Conservation (phyloP, 23 tunicate species). For the Clavelina lepadiformis region DNA sequence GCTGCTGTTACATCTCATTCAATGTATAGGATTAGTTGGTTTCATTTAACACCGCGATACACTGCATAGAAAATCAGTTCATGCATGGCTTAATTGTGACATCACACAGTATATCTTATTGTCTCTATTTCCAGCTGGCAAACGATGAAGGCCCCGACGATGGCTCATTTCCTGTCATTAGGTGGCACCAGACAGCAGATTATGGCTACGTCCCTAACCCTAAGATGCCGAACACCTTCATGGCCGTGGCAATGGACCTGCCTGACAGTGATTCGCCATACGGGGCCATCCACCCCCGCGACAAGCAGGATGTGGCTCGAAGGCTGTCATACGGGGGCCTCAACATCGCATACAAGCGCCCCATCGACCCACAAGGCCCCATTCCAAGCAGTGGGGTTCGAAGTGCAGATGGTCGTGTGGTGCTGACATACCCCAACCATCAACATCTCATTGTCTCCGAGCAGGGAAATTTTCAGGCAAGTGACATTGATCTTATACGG, state of each 20-base stretch:
- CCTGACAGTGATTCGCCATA: constrained; percentile 67
- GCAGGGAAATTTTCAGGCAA: constrained; percentile 60
- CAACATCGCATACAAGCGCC: constrained; percentile 22
- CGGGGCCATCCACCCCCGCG: constrained; percentile 61
- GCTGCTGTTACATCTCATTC: too few species aligned
- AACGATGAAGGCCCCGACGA: constrained; percentile 2
- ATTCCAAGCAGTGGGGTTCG: constrained; percentile 9
- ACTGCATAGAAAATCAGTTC: too few species aligned
- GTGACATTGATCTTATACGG: too few species aligned
- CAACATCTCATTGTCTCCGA: constrained; percentile 47
- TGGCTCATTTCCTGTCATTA: constrained; percentile 17
- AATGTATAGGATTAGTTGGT: too few species aligned
- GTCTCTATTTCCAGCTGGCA: constrained; percentile 17
- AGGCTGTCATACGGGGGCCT: constrained; percentile 49
- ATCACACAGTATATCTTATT: too few species aligned
- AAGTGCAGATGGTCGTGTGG: constrained; percentile 5
- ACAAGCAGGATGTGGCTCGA: constrained; percentile 66
- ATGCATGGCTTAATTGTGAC: too few species aligned
- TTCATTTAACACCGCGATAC: too few species aligned
- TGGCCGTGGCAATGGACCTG: constrained; percentile 85
- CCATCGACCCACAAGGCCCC: constrained; percentile 48
- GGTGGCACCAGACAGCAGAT: constrained; percentile 94
- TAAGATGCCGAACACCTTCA: constrained; percentile 62
- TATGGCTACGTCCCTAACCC: constrained; percentile 71
- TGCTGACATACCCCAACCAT: constrained; percentile 37